These are phyloP conservation scores for Seira ritae DNA, from an alignment of 2,888 invertebrate species.

Conservation along the genomic window DNA sequence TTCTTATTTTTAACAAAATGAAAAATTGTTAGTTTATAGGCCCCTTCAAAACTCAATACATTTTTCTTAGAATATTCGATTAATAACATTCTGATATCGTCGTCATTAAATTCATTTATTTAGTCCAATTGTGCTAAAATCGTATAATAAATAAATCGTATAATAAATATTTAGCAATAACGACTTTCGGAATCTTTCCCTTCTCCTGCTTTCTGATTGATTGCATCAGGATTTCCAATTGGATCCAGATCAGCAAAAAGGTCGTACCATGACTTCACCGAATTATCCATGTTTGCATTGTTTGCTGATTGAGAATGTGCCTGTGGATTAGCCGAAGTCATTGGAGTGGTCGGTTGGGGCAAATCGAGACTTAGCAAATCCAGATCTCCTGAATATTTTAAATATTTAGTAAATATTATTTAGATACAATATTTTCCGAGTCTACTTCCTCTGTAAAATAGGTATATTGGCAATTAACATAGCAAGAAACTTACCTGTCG, in stretches of 20 bases:
- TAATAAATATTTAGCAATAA: slow-evolving; percentile 72
- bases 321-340: background rate
- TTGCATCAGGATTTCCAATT: slow-evolving; percentile 86
- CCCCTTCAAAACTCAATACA: too few relatives aligned
- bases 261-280: slow-evolving; percentile 84
- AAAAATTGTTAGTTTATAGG: too few relatives aligned
- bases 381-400: slow-evolving; percentile 41
- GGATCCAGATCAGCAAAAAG: slow-evolving; percentile 96
- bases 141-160: too few relatives aligned
- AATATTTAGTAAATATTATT: slow-evolving; percentile 8
- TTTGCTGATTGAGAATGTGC: background rate
- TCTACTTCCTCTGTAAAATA: too few relatives aligned
- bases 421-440: background rate
- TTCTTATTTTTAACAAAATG: too few relatives aligned
- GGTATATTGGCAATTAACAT: too few relatives aligned
- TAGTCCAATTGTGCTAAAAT: too few relatives aligned
- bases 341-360: slow-evolving; percentile 26
- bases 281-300: slow-evolving; percentile 1
- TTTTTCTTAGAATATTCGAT: too few relatives aligned
- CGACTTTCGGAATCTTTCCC: slow-evolving; percentile 74
- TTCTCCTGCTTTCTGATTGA: slow-evolving; percentile 75
- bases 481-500: too few relatives aligned
- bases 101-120: too few relatives aligned
- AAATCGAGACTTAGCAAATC: slow-evolving; percentile 61
- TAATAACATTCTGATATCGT: too few relatives aligned